Conservation (phyloP, 2,888 invertebrate species). For the Teinopalpus imperialis region DNA sequence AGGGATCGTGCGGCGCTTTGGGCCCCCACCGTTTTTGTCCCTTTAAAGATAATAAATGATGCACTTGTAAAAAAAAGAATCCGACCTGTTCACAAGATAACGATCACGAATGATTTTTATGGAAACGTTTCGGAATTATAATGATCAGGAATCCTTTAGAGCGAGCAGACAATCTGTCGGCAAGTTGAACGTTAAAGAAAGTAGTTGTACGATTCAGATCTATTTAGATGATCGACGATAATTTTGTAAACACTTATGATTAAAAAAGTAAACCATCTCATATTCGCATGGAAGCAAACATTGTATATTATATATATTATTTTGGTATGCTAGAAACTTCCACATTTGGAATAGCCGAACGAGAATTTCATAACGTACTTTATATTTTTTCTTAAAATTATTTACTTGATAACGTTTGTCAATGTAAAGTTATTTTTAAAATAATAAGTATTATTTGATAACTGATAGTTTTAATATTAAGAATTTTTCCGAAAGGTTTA, state of each 20-base stretch:
- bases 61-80: constrained; percentile 67
- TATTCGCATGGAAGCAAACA: constrained; percentile 5
- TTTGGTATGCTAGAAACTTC: no score
- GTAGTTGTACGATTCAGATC: constrained; percentile 38
- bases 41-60: constrained; percentile 80
- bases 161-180: constrained; percentile 79
- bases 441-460: no score
- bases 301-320: no score
- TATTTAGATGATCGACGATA: constrained; percentile 19
- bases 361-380: no score
- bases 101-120: constrained; percentile 78
- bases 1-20: constrained; percentile 78
- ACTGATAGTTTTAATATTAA: no score
- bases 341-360: no score
- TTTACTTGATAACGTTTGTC: no score
- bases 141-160: constrained; percentile 76
- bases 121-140: constrained; percentile 79
- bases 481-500: no score
- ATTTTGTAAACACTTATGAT: constrained; percentile 1
- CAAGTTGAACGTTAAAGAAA: constrained; percentile 47
- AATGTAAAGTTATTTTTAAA: no score
- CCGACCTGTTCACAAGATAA: constrained; percentile 79
- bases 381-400: no score
- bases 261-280: constrained; percentile 12
- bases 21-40: constrained; percentile 70